Percentiles rank a stretch among this genome's conserved stretches.
These are phyloP conservation scores for Parapristionchus giblindavisi DNA, from an alignment of 2,888 invertebrate species.

Conservation along the genomic window DNA sequence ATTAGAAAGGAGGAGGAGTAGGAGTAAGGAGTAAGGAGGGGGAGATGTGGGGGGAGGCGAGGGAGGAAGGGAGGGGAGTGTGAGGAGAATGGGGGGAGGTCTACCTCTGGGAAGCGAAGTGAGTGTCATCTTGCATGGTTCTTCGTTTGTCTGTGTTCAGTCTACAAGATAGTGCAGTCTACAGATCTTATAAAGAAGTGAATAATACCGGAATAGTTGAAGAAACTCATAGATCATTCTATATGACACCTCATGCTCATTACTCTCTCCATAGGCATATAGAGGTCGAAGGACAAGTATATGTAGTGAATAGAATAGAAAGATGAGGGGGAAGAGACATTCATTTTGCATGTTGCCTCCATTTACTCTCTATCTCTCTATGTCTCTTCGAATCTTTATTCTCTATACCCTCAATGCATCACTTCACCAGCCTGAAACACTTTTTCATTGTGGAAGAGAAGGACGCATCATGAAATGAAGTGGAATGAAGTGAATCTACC, in stretches of 20 bases:
- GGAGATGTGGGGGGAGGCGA: constrained; percentile 2
- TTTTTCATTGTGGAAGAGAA: too few species aligned
- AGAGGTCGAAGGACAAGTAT: constrained; percentile 1
- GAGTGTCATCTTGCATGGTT: too few species aligned
- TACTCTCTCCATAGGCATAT: too few species aligned
- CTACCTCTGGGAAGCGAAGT: constrained; percentile 16
- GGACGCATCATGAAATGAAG: constrained; percentile 27
- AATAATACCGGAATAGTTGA: too few species aligned
- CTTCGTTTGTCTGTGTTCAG: too few species aligned
- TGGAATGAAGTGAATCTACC: too few species aligned
- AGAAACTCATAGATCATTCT: too few species aligned
- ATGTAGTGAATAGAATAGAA: constrained; percentile 6
- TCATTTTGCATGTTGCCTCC: constrained; percentile 18
- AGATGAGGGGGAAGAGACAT: constrained; percentile 2
- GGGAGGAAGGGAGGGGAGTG: not conserved
- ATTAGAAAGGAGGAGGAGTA: constrained; percentile 6
- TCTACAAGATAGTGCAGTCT: too few species aligned
- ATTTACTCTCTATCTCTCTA: not conserved
- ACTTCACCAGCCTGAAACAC: too few species aligned
- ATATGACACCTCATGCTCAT: too few species aligned
- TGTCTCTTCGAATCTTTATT: not conserved
- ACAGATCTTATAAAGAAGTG: too few species aligned
- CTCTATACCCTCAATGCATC: too few species aligned
- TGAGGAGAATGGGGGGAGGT: constrained; percentile 14
- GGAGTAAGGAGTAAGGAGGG: constrained; percentile 19